Evolutionary conservation across 2,113 vertebrate species (phyloP).

Genomic region (Poicephalus meyeri): DNA sequence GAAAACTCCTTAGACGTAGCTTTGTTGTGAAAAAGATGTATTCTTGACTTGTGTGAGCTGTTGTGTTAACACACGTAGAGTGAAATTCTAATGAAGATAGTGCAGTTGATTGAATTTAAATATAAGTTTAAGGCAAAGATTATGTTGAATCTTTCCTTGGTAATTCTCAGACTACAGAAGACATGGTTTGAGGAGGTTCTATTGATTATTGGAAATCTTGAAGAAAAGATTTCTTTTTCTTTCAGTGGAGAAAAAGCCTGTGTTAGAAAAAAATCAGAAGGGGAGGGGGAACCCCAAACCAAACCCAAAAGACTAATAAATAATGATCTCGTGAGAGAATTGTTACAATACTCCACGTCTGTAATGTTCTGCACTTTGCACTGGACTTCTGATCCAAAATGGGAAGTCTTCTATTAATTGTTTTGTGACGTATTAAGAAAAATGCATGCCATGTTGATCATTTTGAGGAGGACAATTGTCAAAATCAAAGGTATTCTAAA

Average conservation of each 20-base stretch:
- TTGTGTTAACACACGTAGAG: accelerated
- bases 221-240: background rate
- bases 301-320: background rate
- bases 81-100: background rate
- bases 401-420: background rate
- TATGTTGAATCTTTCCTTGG: background rate
- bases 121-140: background rate
- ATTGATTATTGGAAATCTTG: background rate
- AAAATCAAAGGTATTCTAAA: background rate
- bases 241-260: background rate
- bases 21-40: background rate
- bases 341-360: background rate
- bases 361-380: background rate
- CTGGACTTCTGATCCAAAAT: background rate
- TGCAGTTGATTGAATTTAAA: background rate
- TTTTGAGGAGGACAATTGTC: background rate
- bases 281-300: accelerated
- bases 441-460: background rate
- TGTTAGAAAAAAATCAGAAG: background rate
- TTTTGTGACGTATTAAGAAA: background rate
- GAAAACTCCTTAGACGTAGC: background rate
- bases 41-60: background rate
- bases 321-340: accelerated
- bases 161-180: background rate
- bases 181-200: background rate